These are phyloP conservation scores for Rallus crepitans DNA, from an alignment of 2,797 vertebrate species.

Conservation along the genomic window DNA sequence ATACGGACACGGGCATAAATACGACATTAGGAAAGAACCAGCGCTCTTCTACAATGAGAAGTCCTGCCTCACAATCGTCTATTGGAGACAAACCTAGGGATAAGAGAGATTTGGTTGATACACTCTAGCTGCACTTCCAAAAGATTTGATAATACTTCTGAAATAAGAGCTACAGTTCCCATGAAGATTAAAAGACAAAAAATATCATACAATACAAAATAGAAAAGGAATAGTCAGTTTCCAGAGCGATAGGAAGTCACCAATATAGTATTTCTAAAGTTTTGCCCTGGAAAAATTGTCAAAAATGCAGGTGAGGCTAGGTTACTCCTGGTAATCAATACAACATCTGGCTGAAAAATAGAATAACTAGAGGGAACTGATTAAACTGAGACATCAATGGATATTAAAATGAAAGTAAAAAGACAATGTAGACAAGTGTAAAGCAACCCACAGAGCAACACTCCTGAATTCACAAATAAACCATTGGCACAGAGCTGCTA, in stretches of 20 bases:
- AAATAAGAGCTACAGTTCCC: neutral
- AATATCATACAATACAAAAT: neutral
- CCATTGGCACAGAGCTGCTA: too few species aligned
- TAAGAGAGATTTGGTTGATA: neutral
- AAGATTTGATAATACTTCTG: neutral
- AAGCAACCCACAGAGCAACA: neutral
- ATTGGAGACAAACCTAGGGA: neutral
- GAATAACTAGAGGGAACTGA: too few species aligned
- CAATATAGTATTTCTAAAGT: neutral
- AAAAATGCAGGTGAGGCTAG: neutral
- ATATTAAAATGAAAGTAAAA: neutral
- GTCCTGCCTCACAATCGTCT: neutral
- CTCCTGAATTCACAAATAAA: neutral
- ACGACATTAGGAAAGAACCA: neutral
- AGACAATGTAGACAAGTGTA: neutral
- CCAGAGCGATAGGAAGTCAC: neutral
- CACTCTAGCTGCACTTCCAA: neutral
- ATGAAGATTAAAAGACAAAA: neutral
- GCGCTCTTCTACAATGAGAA: neutral
- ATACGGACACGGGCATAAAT: neutral
- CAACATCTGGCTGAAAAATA: neutral
- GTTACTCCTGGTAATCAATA: neutral
- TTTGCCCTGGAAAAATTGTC: neutral
- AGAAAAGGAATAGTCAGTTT: neutral
- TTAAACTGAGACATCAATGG: neutral